Base-by-base conservation (phyloP, 2,888 invertebrate genomes). In the Halictus ligatus region DNA sequence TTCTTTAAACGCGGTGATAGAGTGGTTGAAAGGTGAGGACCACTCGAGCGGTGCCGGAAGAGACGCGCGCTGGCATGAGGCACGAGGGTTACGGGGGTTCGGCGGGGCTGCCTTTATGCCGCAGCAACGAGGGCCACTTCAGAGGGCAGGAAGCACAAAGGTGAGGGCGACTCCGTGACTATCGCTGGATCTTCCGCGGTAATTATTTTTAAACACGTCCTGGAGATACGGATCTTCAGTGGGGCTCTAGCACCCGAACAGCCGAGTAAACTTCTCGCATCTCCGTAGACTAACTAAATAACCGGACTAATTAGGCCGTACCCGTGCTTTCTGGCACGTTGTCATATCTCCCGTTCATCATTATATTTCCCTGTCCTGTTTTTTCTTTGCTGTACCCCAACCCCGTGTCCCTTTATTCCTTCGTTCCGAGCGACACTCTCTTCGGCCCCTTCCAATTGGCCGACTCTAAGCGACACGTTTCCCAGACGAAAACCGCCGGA, bases 121-220 rank as follows among this genome's bases (percentile, higher is more conserved):
- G 89, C 86, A 80, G 85, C 84, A 89, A 89, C 81, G 92, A 92
- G 94, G 88, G 81, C 91, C 92, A 92, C 94, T 94, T 89, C 86
- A 93, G 88, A 80, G 87, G 85, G 86, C 89, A 89, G 90, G 88
- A 86, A 89, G 89, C 87, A 85, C 85, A 86, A 77, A 86, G 89
- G 88, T 92, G 92, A 93, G 92, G 92, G 90, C 92, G 93, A 94
- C 94, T 95, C 93, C 95, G 95, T 95, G 95, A 95, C 95, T 95
- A 95, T 95, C 95, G 93, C 86, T 89, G 92, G 84, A 95, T 95
- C 95, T 95, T 91, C 88, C 90, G 72, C 92, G 92, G 94, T 95
- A 95, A 95, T 95, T 95, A 95, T 95, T 95, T 95, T 95, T 94
- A 95, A 95, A 95, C 95, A 95, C 94, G 95, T 93, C 94, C 94